Conservation (phyloP, 2,113 vertebrate species). For the Rhabdomys dilectus region DNA sequence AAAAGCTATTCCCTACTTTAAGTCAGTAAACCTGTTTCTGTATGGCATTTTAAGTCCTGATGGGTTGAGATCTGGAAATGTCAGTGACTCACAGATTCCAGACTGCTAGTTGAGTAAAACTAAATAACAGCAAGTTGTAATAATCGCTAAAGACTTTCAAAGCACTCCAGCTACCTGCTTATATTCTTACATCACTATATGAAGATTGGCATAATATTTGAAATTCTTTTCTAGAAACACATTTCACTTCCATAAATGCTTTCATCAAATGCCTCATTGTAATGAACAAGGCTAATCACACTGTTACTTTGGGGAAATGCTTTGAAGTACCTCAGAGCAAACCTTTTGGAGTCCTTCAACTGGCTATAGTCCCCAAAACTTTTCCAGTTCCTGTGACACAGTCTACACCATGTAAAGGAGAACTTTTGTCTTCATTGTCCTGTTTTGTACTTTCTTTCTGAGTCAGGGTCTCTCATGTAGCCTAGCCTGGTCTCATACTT, state of each 20-base stretch:
- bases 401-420: background rate
- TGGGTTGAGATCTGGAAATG: slow-evolving; percentile 52
- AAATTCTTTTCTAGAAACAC: slow-evolving; percentile 70
- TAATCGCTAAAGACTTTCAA: slow-evolving; percentile 60
- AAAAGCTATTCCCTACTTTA: slow-evolving; percentile 49
- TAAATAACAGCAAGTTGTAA: slow-evolving; percentile 24
- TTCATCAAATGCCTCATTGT: slow-evolving; percentile 19
- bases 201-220: slow-evolving; percentile 61
- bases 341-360: background rate
- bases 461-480: background rate
- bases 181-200: slow-evolving; percentile 56
- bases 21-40: slow-evolving; percentile 26
- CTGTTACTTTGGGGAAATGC: background rate
- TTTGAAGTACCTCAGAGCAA: background rate
- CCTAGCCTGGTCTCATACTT: background rate
- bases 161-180: slow-evolving; percentile 54
- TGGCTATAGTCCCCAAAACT: background rate
- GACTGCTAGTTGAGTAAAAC: background rate
- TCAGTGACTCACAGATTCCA: slow-evolving; percentile 5
- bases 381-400: background rate
- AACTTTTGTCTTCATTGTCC: background rate
- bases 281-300: slow-evolving; percentile 53
- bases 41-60: slow-evolving; percentile 41
- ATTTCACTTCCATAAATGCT: slow-evolving; percentile 49
- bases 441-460: background rate